Evolutionary conservation across 2,888 invertebrate species (phyloP).

Genomic region (Torymus auratus): DNA sequence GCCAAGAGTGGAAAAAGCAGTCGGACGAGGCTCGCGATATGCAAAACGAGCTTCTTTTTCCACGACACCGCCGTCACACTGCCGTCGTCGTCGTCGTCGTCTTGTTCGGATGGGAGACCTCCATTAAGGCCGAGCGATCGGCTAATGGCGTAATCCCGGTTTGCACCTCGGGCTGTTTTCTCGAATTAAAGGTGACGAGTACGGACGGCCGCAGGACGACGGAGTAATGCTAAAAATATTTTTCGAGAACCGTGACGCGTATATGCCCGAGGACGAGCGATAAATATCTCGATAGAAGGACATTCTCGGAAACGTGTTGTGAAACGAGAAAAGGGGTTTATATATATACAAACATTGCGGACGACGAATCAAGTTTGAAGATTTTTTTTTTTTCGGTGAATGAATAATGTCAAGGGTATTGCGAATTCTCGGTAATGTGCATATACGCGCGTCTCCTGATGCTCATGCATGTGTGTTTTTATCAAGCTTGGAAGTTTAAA

Average conservation of each 20-base stretch:
- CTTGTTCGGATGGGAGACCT: neutral
- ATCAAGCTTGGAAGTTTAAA: no score
- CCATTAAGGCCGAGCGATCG: conserved; percentile 9
- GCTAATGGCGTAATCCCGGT: conserved; percentile 34
- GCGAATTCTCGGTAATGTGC: neutral
- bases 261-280: neutral
- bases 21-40: neutral
- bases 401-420: conserved; percentile 15
- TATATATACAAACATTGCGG: no score
- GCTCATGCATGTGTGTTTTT: no score
- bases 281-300: conserved; percentile 2
- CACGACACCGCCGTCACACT: neutral
- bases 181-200: conserved; percentile 11
- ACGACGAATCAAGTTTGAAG: no score
- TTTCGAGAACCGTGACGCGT: neutral
- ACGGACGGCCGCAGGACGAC: neutral
- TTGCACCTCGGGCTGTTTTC: conserved; percentile 30
- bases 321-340: neutral
- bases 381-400: neutral
- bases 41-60: conserved; percentile 12
- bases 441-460: no score
- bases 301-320: neutral
- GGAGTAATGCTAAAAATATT: neutral
- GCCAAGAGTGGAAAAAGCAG: neutral
- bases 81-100: neutral